Conservation (phyloP, 2,888 invertebrate species). For the Eilema caniola region DNA sequence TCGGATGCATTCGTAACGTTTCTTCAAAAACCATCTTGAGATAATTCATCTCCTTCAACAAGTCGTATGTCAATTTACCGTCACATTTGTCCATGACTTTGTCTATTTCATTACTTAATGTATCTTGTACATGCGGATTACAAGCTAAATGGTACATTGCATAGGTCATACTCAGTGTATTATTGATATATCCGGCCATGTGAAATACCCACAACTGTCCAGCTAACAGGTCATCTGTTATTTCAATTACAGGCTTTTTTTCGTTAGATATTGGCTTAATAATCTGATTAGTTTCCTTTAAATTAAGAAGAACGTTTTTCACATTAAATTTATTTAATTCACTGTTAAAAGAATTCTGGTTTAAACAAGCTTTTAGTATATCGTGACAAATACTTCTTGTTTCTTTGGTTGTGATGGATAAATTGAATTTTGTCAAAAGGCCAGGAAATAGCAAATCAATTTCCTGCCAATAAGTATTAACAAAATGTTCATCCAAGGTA, state of each 20-base stretch:
- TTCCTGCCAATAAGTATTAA: slow-evolving; percentile 51
- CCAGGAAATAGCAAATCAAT: slow-evolving; percentile 56
- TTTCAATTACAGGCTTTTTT: slow-evolving; percentile 27
- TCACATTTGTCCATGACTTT: slow-evolving; percentile 57
- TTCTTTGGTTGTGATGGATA: slow-evolving; percentile 46
- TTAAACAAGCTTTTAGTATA: slow-evolving; percentile 43
- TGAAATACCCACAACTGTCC: slow-evolving; percentile 77
- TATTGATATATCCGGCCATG: slow-evolving; percentile 78
- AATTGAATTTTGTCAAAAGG: slow-evolving; percentile 44
- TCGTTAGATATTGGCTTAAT: slow-evolving; percentile 13
- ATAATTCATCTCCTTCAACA: slow-evolving; percentile 71
- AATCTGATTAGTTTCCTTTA: slow-evolving; percentile 33
- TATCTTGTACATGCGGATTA: slow-evolving; percentile 69
- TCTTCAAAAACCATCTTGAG: slow-evolving; percentile 70
- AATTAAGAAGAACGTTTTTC: slow-evolving; percentile 51
- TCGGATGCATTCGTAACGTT: slow-evolving; percentile 70
- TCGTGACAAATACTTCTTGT: slow-evolving; percentile 49
- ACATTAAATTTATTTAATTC: slow-evolving; percentile 35
- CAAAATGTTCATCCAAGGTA: slow-evolving; percentile 41
- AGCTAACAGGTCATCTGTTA: slow-evolving; percentile 64
- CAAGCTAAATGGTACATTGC: slow-evolving; percentile 70
- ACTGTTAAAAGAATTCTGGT: slow-evolving; percentile 23
- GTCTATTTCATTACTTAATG: slow-evolving; percentile 63
- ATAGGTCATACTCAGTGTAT: slow-evolving; percentile 67
- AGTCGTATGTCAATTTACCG: slow-evolving; percentile 70